Conservation (phyloP, 2,888 invertebrate genomes). For the Lycophotia porphyrea region DNA sequence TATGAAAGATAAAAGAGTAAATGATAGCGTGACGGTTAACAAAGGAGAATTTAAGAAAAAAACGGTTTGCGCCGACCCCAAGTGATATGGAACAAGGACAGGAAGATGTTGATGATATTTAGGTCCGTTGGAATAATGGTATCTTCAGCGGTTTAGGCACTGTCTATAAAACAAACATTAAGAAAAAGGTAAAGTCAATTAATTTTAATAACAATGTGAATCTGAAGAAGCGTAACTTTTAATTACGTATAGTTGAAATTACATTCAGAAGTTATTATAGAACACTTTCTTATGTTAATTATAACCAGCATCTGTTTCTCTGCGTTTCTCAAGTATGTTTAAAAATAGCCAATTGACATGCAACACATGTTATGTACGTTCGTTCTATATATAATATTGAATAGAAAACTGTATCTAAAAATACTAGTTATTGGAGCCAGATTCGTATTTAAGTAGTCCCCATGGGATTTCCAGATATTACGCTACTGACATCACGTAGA, state of each 20-base stretch:
- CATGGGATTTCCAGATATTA: constrained; percentile 14
- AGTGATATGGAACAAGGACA: no score
- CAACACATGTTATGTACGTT: constrained; percentile 49
- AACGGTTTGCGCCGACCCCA: no score
- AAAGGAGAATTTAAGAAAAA: no score
- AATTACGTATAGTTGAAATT: constrained; percentile 37
- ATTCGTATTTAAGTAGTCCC: not conserved
- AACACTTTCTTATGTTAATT: constrained; percentile 53
- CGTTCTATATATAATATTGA: constrained; percentile 47
- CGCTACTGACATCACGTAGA: constrained; percentile 27
- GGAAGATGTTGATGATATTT: no score
- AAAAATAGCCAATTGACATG: constrained; percentile 52
- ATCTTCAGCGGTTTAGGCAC: not conserved
- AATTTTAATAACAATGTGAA: constrained; percentile 27
- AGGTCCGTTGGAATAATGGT: not conserved
- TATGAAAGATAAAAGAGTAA: no score
- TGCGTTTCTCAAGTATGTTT: constrained; percentile 50
- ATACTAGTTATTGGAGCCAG: constrained; percentile 21
- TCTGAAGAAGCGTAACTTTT: constrained; percentile 1
- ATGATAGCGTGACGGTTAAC: no score
- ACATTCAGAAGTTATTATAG: constrained; percentile 25
- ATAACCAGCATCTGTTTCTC: constrained; percentile 46
- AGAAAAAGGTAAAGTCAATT: not conserved
- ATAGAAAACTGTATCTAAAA: constrained; percentile 39
- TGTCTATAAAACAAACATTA: not conserved